Base-by-base conservation (phyloP, 2,888 invertebrate genomes). In the Biston stratarius region DNA sequence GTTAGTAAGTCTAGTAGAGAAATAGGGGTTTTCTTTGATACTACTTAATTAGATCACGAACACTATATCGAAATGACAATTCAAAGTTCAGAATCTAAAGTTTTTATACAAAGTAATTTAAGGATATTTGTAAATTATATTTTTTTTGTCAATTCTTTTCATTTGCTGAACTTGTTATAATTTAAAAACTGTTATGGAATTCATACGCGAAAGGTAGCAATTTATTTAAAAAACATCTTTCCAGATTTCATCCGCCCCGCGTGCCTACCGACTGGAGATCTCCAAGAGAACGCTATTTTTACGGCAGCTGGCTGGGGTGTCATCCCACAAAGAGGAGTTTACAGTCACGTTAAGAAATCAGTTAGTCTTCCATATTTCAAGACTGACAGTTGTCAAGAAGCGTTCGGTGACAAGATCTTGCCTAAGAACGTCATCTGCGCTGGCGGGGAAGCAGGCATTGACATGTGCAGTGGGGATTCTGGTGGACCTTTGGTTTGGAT, bases 201-300 rank as follows among this genome's bases (percentile, higher is more conserved):
- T 24, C 24, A 3, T 40, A 7, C 10, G n/a, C n/a, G n/a, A n/a
- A n/a, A n/a, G n/a, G n/a, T n/a, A n/a, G n/a, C n/a, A n/a, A n/a
- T n/a, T n/a, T n/a, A n/a, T n/a, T n/a, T n/a, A n/a, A n/a, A n/a
- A n/a, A n/a, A n/a, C n/a, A n/a, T n/a, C 0, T 52, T 49, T 72
- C n/a, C 83, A 90, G 90, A 90, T 67, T 90, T 88, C 74, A 87
- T 89, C 47, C 80, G 89, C 0, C 89, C 89, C 8, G 79, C 83
- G 14, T 90, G 90, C 64, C 49, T 90, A 0, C 89, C 89, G 5
- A 69, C 76, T 0, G 78, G 79, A 0, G 44, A 69, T 0, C 65
- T 82, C 0, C 45, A 74, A 9, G 66, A 61, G 0, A 67, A 73
- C 42, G 67, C 72, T 0, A 70, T 67, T 3, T 85, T 89, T 60